Conservation (phyloP, 2,113 vertebrate genomes). For the Nycticorax nycticorax region DNA sequence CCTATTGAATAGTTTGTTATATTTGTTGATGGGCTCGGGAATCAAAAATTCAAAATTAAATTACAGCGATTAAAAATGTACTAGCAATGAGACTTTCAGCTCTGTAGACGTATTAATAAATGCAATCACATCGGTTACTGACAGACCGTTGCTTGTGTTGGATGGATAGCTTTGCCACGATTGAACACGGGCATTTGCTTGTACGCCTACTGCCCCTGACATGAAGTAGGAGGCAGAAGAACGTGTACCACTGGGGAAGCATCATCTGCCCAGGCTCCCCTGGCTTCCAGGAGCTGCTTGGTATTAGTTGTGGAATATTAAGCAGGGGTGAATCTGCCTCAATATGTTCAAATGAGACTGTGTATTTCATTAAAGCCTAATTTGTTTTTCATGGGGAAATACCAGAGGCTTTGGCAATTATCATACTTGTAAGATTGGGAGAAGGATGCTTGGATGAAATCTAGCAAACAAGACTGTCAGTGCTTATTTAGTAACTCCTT, state of each 20-base stretch:
- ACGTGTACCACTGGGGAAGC: background rate
- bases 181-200: accelerated
- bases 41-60: background rate
- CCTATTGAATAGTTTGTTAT: background rate
- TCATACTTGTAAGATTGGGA: background rate
- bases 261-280: background rate
- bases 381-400: conserved; percentile 40
- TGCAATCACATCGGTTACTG: background rate
- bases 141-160: background rate
- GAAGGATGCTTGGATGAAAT: conserved; percentile 43
- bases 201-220: accelerated
- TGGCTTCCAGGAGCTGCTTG: background rate
- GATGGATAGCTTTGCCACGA: background rate
- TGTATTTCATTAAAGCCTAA: conserved; percentile 28
- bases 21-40: background rate
- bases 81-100: background rate
- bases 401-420: conserved; percentile 17
- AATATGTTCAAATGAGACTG: conserved; percentile 12
- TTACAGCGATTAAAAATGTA: background rate
- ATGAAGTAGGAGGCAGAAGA: background rate
- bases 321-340: background rate
- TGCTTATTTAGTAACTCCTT: background rate
- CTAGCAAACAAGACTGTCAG: conserved; percentile 19
- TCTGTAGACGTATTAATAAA: background rate
- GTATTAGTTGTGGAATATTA: conserved; percentile 34